Evolutionary conservation across 2,113 vertebrate genomes (phyloP).

Genomic region (Pan troglodytes): DNA sequence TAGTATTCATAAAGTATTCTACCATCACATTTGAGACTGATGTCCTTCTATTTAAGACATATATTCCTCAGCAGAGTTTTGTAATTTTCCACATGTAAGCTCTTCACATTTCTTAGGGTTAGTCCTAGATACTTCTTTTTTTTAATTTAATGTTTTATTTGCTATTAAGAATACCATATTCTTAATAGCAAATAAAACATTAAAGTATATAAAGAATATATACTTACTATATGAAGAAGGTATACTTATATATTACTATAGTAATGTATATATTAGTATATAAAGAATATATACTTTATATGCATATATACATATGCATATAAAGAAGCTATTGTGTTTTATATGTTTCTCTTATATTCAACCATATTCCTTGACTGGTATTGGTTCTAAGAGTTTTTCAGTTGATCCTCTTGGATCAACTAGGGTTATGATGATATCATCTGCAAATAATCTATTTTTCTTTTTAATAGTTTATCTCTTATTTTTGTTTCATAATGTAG

Average conservation of each 20-base stretch:
- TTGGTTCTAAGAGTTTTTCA: slow-evolving; percentile 23
- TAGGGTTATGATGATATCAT: neutral
- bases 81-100: neutral
- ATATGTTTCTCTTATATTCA: slow-evolving; percentile 5
- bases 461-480: neutral
- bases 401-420: neutral
- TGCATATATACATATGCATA: too few relatives aligned
- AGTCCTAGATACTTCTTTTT: neutral
- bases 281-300: too few relatives aligned
- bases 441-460: neutral
- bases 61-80: neutral
- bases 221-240: too few relatives aligned
- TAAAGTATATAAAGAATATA: too few relatives aligned
- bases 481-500: neutral
- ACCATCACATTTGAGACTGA: neutral
- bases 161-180: neutral
- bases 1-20: neutral
- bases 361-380: neutral
- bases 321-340: neutral
- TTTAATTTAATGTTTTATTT: neutral
- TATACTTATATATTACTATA: too few relatives aligned
- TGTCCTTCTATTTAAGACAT: neutral
- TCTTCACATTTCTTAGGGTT: neutral
- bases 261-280: too few relatives aligned
- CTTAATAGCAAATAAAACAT: too few relatives aligned